Percentiles rank a stretch among this genome's conserved stretches.
Conservation (phyloP, 2,797 vertebrate genomes). For the Gephyroberyx darwinii region DNA sequence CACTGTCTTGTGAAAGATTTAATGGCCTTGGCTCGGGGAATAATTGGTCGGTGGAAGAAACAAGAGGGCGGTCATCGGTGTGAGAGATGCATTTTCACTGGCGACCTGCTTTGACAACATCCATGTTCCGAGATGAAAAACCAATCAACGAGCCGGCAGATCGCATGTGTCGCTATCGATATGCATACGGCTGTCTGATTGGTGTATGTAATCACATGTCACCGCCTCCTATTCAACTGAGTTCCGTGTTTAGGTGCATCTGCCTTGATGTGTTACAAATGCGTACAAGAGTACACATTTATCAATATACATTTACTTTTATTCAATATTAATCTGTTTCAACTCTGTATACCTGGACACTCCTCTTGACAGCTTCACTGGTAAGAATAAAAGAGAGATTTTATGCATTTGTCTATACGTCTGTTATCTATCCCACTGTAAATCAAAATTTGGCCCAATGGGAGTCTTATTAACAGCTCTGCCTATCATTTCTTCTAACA, state of each 20-base stretch:
- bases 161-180: conserved; percentile 40
- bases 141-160: conserved; percentile 63
- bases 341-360: not conserved
- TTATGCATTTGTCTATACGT: not conserved
- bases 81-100: conserved; percentile 43
- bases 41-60: not conserved
- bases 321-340: not conserved
- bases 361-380: not conserved
- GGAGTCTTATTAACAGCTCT: not conserved
- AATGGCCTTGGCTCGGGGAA: too few relatives aligned
- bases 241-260: conserved; percentile 39
- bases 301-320: not conserved
- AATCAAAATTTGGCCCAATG: not conserved
- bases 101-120: conserved; percentile 19
- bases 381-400: conserved; percentile 45
- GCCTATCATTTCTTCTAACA: conserved; percentile 43
- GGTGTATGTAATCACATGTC: conserved; percentile 38
- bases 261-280: not conserved
- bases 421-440: not conserved
- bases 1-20: not conserved
- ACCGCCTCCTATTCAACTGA: not conserved
- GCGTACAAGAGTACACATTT: too few relatives aligned
- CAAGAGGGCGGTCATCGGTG: not conserved
- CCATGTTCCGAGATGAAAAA: conserved; percentile 75
- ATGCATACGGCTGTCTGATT: conserved; percentile 53